A percentile compares a stretch with the other conserved stretches of the same genome.
phyloP scores from a whole-genome alignment of 2,797 vertebrate species.

The Lophotriccus pileatus region DNA sequence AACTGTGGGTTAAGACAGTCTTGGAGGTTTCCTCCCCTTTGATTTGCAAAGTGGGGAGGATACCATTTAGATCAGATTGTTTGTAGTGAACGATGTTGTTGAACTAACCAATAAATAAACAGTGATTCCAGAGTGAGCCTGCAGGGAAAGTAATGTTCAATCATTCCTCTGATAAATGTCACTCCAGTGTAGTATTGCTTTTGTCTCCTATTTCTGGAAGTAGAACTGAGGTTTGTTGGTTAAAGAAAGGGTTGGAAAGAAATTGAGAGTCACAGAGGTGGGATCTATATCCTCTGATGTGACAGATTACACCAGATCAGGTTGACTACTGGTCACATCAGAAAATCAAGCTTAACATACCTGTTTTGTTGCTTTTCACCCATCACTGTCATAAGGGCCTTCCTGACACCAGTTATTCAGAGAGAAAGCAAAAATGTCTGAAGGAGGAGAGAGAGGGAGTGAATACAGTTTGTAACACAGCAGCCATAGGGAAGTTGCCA shows the following conservation, averaged over 20 bases:
- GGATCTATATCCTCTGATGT: not conserved
- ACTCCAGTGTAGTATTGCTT: not conserved
- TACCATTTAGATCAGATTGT: not conserved
- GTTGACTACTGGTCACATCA: not conserved
- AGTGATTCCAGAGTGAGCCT: not conserved
- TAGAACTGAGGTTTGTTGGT: not conserved
- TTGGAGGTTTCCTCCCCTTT: not conserved
- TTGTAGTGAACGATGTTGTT: not conserved
- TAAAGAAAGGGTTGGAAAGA: constrained; percentile 1
- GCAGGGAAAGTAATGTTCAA: not conserved
- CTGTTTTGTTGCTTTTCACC: not conserved
- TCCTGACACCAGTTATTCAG: not conserved
- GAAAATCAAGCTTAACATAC: not conserved
- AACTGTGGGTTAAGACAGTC: not conserved
- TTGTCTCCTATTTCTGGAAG: constrained; percentile 13
- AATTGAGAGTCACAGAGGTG: not conserved
- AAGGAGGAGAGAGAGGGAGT: not conserved
- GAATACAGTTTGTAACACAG: not conserved
- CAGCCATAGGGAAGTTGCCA: not conserved
- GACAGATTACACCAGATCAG: not conserved
- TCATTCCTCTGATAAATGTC: constrained; percentile 11
- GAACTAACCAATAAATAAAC: not conserved
- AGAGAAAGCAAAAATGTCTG: not conserved
- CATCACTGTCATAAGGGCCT: not conserved
- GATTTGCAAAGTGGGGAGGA: not conserved